Conservation (phyloP, 2,888 invertebrate species). For the Meteorus colon region DNA sequence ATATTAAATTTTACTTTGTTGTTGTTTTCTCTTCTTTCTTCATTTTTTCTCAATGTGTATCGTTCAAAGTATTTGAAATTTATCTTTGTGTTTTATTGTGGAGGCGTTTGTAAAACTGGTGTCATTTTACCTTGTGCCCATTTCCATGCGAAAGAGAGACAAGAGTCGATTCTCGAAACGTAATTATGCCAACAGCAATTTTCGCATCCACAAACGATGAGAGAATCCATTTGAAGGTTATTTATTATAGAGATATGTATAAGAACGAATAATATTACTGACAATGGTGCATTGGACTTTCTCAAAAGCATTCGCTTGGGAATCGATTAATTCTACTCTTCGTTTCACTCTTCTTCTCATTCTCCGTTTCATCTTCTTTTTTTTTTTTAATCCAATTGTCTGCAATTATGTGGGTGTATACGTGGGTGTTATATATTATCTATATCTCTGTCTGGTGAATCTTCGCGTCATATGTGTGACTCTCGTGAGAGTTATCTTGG, state of each 20-base stretch:
- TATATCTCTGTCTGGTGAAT: conserved; percentile 18
- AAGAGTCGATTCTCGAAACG: conserved; percentile 22
- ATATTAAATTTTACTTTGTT: not conserved
- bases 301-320: conserved; percentile 12
- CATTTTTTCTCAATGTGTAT: not conserved
- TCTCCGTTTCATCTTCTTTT: not conserved
- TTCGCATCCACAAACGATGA: conserved; percentile 19
- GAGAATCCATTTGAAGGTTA: conserved; percentile 28
- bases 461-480: conserved; percentile 9
- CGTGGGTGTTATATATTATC: conserved; percentile 27
- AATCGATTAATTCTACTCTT: conserved; percentile 26
- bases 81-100: conserved; percentile 13
- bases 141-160: conserved; percentile 30
- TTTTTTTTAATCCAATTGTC: conserved; percentile 21
- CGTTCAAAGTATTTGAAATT: conserved; percentile 14
- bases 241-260: not conserved
- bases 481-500: conserved; percentile 2
- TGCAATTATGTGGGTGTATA: conserved; percentile 15
- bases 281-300: conserved; percentile 28
- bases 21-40: not conserved
- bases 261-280: not conserved
- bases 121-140: conserved; percentile 45
- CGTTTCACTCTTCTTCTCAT: conserved; percentile 7
- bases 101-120: conserved; percentile 28
- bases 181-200: conserved; percentile 22